These are phyloP conservation scores for Lampropteryx suffumata DNA, from an alignment of 2,888 invertebrate genomes.

Conservation along the genomic window DNA sequence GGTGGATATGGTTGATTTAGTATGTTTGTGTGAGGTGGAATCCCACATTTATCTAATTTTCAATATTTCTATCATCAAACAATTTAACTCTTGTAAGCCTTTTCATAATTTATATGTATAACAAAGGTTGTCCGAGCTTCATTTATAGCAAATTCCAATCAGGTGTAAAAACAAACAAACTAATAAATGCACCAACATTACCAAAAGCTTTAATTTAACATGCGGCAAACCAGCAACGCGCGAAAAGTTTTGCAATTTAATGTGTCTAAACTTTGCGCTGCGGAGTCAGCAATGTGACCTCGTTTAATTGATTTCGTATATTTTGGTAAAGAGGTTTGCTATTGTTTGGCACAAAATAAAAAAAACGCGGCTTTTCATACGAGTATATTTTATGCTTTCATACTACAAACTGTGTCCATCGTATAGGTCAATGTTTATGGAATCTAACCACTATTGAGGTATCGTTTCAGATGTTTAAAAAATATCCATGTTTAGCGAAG, in stretches of 20 bases:
- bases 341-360: no score
- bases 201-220: conserved; percentile 35
- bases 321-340: no score
- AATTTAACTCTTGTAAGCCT: conserved; percentile 1
- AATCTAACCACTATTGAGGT: no score
- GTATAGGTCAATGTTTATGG: no score
- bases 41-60: neutral
- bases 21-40: no score
- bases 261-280: conserved; percentile 28
- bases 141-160: conserved; percentile 19
- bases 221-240: conserved; percentile 29
- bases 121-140: conserved; percentile 13
- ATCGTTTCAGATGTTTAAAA: no score
- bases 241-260: conserved; percentile 35
- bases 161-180: conserved; percentile 26
- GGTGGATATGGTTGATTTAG: no score
- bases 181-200: conserved; percentile 32
- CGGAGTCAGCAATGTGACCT: conserved; percentile 21
- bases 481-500: neutral
- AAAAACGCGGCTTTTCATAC: no score
- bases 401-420: no score
- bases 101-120: conserved; percentile 9
- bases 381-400: no score
- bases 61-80: no score
- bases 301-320: conserved; percentile 28